phyloP scores from a whole-genome alignment of 2,113 vertebrate species.

The Pampusana beccarii region DNA sequence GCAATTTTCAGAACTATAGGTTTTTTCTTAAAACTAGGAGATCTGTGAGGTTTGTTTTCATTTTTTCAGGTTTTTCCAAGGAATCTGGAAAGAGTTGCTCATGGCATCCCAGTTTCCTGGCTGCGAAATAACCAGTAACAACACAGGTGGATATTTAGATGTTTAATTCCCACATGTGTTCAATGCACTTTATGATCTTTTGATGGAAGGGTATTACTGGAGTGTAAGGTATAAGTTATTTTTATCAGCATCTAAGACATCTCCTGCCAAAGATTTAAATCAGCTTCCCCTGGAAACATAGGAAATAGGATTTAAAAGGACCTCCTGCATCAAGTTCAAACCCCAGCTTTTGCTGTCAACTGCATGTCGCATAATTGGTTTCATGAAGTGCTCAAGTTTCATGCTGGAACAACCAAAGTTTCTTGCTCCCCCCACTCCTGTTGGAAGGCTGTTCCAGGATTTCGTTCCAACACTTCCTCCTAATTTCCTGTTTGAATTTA shows the following conservation, averaged over 20 bases:
- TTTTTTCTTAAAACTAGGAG: slow-evolving; percentile 1
- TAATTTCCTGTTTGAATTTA: slow-evolving; percentile 44
- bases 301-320: slow-evolving; percentile 48
- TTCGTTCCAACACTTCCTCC: background rate
- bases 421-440: background rate
- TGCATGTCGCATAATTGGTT: background rate
- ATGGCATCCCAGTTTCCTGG: background rate
- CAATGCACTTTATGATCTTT: background rate
- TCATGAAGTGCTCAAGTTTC: slow-evolving; percentile 40
- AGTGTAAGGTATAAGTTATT: slow-evolving; percentile 47
- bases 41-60: background rate
- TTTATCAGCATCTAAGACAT: slow-evolving; percentile 35
- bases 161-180: background rate
- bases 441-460: background rate
- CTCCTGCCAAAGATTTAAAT: slow-evolving; percentile 25
- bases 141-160: slow-evolving; percentile 28
- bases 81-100: background rate
- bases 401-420: background rate
- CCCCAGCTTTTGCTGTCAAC: slow-evolving; percentile 36
- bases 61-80: slow-evolving; percentile 16
- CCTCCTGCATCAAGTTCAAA: slow-evolving; percentile 9
- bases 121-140: background rate
- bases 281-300: slow-evolving; percentile 7
- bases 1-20: slow-evolving; percentile 22
- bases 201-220: background rate